phyloP scores from a whole-genome alignment of 2,797 vertebrate genomes.

The Urophycis tenuis region DNA sequence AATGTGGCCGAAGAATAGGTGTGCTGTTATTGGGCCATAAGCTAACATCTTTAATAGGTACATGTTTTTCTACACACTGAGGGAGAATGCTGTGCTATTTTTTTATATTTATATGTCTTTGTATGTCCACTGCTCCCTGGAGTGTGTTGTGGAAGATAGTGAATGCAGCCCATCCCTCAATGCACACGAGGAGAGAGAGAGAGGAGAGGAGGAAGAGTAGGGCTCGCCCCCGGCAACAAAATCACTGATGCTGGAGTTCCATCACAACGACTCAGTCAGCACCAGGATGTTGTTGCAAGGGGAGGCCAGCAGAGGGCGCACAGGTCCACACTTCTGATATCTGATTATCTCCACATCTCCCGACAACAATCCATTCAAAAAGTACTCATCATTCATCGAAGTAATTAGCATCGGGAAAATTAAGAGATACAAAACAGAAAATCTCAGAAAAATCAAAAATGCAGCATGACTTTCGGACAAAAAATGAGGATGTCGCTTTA shows the following conservation, averaged over 20 bases:
- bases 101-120: no score
- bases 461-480: not conserved
- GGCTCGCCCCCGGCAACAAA: constrained; percentile 93
- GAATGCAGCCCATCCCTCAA: not conserved
- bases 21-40: not conserved
- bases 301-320: constrained; percentile 62
- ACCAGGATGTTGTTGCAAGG: constrained; percentile 99
- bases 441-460: not conserved
- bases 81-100: no score
- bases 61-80: no score
- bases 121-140: not conserved
- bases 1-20: not conserved
- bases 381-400: not conserved
- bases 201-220: constrained; percentile 35
- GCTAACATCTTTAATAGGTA: no score
- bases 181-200: constrained; percentile 21
- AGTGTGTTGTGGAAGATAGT: not conserved
- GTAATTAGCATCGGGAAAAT: not conserved
- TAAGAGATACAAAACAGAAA: not conserved
- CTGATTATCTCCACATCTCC: not conserved
- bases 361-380: not conserved
- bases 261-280: constrained; percentile 88
- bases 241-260: constrained; percentile 99
- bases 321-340: constrained; percentile 19
- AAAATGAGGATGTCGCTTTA: not conserved